Evolutionary conservation across 2,888 invertebrate genomes (phyloP).

Genomic region (Aproaerema taeniolella): DNA sequence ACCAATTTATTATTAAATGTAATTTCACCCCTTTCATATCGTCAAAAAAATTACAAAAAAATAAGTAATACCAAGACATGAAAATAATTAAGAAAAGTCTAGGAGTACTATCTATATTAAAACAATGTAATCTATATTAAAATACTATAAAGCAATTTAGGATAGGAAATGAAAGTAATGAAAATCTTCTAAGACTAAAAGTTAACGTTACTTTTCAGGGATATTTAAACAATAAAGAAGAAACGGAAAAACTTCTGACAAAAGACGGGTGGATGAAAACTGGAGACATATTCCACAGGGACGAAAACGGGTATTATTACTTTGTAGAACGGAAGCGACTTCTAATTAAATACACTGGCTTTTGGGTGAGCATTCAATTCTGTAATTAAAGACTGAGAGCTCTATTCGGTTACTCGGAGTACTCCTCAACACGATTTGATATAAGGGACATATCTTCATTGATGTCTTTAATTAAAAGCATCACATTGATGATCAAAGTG

Average conservation of each 20-base stretch:
- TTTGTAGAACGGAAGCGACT: slow-evolving; percentile 41
- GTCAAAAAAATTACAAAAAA: too few species aligned
- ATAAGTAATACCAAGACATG: too few species aligned
- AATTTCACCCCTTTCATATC: too few species aligned
- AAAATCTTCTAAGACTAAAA: not conserved
- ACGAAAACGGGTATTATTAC: slow-evolving; percentile 35
- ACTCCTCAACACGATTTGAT: not conserved
- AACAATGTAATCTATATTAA: not conserved
- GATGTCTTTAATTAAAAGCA: not conserved
- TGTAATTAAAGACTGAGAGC: too few species aligned
- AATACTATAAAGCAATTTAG: not conserved
- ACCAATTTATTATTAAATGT: too few species aligned
- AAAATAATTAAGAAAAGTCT: not conserved
- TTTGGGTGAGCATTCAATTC: slow-evolving; percentile 28
- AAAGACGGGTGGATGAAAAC: slow-evolving; percentile 44
- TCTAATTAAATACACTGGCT: slow-evolving; percentile 38
- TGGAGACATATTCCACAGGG: slow-evolving; percentile 41
- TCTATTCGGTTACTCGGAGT: not conserved
- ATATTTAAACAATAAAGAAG: slow-evolving; percentile 39
- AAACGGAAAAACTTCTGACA: slow-evolving; percentile 34
- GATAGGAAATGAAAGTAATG: not conserved
- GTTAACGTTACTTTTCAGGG: slow-evolving; percentile 26
- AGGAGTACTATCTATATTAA: not conserved
- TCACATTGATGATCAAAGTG: not conserved
- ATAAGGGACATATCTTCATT: not conserved